A percentile compares a stretch with the other conserved stretches of the same genome.
Evolutionary conservation across 64 coral and sea anemone species (phyloP).

Genomic region (Montipora sp.): DNA sequence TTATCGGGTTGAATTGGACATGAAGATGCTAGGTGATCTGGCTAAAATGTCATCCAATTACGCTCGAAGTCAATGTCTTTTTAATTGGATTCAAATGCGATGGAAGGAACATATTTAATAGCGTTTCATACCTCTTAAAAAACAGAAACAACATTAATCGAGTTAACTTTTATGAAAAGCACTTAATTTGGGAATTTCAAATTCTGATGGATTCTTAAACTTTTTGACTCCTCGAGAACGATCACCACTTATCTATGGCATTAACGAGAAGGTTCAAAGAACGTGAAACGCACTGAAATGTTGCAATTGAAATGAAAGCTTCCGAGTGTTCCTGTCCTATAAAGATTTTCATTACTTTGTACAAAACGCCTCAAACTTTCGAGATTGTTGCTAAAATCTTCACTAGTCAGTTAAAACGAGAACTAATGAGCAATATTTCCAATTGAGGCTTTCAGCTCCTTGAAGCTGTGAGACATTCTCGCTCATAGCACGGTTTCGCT

Average conservation of each 20-base stretch:
- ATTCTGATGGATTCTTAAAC: neutral
- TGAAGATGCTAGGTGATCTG: conserved; percentile 24
- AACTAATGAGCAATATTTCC: neutral
- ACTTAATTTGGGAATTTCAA: conserved; percentile 5
- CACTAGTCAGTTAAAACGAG: too few species aligned
- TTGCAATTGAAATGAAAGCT: neutral
- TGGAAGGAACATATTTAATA: conserved; percentile 23
- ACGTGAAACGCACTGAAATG: neutral
- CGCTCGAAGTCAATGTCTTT: conserved; percentile 18
- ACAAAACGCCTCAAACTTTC: too few species aligned
- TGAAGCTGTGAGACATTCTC: neutral
- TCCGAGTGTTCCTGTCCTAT: too few species aligned
- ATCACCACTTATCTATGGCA: neutral
- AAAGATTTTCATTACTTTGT: too few species aligned
- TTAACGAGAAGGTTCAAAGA: neutral
- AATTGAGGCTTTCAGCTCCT: neutral
- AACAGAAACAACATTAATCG: neutral
- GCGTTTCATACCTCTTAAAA: conserved; percentile 10
- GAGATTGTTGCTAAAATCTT: too few species aligned
- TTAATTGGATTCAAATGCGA: conserved; percentile 40
- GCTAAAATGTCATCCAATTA: conserved; percentile 52
- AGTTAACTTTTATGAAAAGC: conserved; percentile 20
- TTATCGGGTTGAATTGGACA: conserved; percentile 14
- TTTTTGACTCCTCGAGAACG: neutral
- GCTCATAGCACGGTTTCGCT: too few species aligned